These are phyloP conservation scores for Aratinga solstitialis DNA, from an alignment of 2,797 vertebrate genomes.

Conservation along the genomic window DNA sequence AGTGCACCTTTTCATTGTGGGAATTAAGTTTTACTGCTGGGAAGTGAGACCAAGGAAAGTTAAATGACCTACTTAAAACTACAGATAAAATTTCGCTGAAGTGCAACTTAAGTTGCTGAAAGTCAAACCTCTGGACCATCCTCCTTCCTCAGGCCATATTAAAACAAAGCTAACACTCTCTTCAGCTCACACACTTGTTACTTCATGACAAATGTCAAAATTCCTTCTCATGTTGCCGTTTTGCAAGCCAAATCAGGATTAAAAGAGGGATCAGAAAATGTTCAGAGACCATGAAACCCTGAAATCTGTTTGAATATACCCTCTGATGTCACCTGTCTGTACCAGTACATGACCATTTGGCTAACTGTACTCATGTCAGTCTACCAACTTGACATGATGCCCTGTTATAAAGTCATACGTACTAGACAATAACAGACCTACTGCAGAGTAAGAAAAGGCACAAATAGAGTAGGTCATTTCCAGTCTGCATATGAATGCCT, in stretches of 20 bases:
- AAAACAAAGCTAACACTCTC: background rate
- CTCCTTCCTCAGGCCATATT: background rate
- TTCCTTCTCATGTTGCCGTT: background rate
- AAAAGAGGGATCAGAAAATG: background rate
- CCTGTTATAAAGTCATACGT: background rate
- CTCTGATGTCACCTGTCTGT: background rate
- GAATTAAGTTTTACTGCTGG: background rate
- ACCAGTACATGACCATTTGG: background rate
- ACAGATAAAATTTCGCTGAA: background rate
- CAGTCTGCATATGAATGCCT: background rate
- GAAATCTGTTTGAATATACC: background rate
- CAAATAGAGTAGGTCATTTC: background rate
- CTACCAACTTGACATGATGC: background rate
- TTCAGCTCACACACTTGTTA: background rate
- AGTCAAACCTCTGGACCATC: background rate
- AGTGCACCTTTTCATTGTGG: background rate
- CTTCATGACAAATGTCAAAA: background rate
- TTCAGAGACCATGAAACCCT: background rate
- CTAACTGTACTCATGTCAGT: background rate
- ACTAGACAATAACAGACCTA: background rate
- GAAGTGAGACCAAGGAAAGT: background rate
- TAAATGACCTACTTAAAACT: background rate
- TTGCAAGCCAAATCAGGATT: background rate
- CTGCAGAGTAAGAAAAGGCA: background rate
- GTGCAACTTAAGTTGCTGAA: background rate